Percentiles rank a stretch among this genome's conserved stretches.
These are phyloP conservation scores for Desmodus rotundus DNA, from an alignment of 2,113 vertebrate species.

Conservation along the genomic window DNA sequence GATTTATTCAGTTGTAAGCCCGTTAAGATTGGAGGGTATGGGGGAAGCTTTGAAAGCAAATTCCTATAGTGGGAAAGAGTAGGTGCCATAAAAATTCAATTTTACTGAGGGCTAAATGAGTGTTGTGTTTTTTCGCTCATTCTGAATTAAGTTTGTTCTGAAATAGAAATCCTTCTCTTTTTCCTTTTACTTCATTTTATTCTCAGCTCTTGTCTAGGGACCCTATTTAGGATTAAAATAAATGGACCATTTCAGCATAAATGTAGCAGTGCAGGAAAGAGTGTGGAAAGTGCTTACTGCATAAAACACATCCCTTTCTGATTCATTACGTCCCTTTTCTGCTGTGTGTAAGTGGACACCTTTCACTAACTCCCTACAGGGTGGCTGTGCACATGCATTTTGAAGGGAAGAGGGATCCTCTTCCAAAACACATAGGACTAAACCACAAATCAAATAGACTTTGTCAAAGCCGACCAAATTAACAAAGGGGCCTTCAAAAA, in stretches of 20 bases:
- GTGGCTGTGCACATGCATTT: constrained; percentile 33
- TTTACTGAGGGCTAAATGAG: constrained; percentile 41
- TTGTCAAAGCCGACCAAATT: not conserved
- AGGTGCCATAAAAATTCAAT: constrained; percentile 45
- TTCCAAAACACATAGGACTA: not conserved
- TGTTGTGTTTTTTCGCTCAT: not conserved
- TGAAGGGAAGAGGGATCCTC: not conserved
- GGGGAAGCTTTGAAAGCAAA: constrained; percentile 31
- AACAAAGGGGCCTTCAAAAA: not conserved
- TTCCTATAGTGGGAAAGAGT: not conserved
- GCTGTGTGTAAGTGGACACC: constrained; percentile 66
- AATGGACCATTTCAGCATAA: constrained; percentile 76
- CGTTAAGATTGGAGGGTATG: not conserved
- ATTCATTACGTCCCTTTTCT: constrained; percentile 72
- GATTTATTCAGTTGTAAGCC: not conserved
- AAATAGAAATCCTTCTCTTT: constrained; percentile 66
- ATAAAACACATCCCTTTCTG: constrained; percentile 74
- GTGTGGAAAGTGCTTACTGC: constrained; percentile 75
- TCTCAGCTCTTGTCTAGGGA: constrained; percentile 71
- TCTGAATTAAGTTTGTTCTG: constrained; percentile 67
- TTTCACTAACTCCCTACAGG: constrained; percentile 64
- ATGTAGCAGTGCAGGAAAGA: constrained; percentile 66
- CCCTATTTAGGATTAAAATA: constrained; percentile 76
- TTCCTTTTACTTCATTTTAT: constrained; percentile 57
- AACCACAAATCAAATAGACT: not conserved